Percentiles rank a stretch among this genome's conserved stretches.
Conservation (phyloP, 2,888 invertebrate species). For the Temnothorax rugatulus region DNA sequence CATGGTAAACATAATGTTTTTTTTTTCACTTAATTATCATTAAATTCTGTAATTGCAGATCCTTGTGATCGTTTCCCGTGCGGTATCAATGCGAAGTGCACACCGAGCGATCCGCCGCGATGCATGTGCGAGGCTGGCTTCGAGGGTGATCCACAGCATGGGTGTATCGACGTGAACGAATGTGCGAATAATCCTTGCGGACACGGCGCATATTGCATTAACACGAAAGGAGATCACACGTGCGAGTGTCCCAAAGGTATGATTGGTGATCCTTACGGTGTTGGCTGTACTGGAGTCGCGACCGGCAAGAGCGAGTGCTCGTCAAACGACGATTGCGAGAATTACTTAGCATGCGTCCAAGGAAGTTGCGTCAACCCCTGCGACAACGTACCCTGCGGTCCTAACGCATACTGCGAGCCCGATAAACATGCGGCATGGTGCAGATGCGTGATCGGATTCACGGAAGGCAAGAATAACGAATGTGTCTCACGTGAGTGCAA, state of each 20-base stretch:
- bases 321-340: constrained; percentile 92
- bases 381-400: constrained; percentile 91
- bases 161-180: constrained; percentile 95
- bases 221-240: constrained; percentile 94
- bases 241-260: constrained; percentile 95
- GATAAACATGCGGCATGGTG: constrained; percentile 96
- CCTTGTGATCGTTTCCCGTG: constrained; percentile 96
- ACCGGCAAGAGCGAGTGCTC: constrained; percentile 90
- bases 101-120: constrained; percentile 95
- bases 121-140: constrained; percentile 96
- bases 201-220: constrained; percentile 95
- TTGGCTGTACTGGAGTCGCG: constrained; percentile 90
- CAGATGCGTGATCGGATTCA: constrained; percentile 93
- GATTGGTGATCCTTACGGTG: constrained; percentile 94
- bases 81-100: constrained; percentile 96
- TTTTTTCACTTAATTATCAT: background rate
- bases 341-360: constrained; percentile 92
- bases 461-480: constrained; percentile 92
- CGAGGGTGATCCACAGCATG: constrained; percentile 94
- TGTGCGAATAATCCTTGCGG: constrained; percentile 94
- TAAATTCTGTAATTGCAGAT: constrained; percentile 80
- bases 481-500: constrained; percentile 92
- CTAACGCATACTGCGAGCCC: constrained; percentile 95
- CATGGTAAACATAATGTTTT: background rate
- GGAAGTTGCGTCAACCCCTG: constrained; percentile 95